Evolutionary conservation across 2,797 vertebrate genomes (phyloP), one percentile per base, ranked within the genome.

Genomic region (Sebastolobus alascanus): DNA sequence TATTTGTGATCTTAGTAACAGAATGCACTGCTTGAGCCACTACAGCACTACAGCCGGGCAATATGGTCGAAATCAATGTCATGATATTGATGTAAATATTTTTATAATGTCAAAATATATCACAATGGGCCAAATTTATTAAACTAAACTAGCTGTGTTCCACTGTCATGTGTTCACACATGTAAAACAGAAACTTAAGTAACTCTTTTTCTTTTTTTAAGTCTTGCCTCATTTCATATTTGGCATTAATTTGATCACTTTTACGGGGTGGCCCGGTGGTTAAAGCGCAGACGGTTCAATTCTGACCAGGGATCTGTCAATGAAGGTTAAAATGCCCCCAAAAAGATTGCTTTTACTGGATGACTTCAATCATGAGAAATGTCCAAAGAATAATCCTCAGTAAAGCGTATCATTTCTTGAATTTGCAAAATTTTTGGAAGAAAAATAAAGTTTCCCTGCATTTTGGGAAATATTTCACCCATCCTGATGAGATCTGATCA

Each of bases 331-430:
- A 70, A 25, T 22, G n/a, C 3, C 1, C 1, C 2, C 2, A 43
- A 55, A 64, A 31, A 14, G 1, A 33, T 7, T 31, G 14, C 12
- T 65, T 56, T 38, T 6, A 67, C 33, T 54, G 8, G 14, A 67
- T 55, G 20, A 13, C 4, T 14, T 64, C 1, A 80, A 68, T n/a
- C 1, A 64, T 38, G 27, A 73, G 8, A 63, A 80, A 82, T n/a
- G 6, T 38, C 11, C 52, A 31, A 29, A 37, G 16, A 67, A 61
- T 50, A 67, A 31, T 22, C 8, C 33, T 50, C 12, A 63, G 22
- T 6, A 38, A 1, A 20, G 0, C 0, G 1, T 29, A 7, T 31
- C 0, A 52, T 40, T 63, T 46, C 4, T 33, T 59, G 2, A 50
- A 38, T 6, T 55, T 22, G 20, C 43, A 60, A 12, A 7, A 20